Conservation (phyloP, 2,113 vertebrate genomes). For the Scophthalmus maximus region DNA sequence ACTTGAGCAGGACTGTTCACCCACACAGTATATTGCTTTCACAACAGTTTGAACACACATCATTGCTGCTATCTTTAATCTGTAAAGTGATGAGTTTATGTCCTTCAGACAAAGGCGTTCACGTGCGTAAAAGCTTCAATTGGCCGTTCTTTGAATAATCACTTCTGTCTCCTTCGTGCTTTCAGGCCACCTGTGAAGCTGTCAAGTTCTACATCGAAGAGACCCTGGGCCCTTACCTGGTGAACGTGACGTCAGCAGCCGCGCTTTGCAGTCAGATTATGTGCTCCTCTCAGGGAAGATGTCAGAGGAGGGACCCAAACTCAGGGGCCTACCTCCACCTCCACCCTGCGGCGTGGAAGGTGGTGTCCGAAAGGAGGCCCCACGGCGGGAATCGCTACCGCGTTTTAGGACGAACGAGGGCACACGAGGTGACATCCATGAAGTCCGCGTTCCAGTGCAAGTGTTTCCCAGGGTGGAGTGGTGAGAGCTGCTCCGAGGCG, state of each 20-base stretch:
- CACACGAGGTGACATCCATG: constrained; percentile 17
- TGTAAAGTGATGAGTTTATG: neutral
- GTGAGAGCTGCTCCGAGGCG: constrained; percentile 68
- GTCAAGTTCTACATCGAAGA: constrained; percentile 77
- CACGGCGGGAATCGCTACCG: constrained; percentile 47
- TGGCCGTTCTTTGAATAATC: neutral
- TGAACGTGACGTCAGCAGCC: constrained; percentile 82
- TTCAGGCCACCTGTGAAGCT: constrained; percentile 68
- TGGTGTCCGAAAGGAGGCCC: constrained; percentile 49
- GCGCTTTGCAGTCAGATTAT: constrained; percentile 76
- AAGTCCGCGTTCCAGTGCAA: constrained; percentile 74
- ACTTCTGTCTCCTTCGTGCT: neutral
- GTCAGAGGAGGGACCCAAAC: constrained; percentile 62
- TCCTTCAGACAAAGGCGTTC: neutral
- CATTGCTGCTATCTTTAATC: too few relatives aligned
- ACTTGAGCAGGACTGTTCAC: too few relatives aligned
- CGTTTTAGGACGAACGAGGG: constrained; percentile 50
- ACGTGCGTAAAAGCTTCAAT: neutral
- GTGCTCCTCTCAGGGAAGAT: constrained; percentile 80
- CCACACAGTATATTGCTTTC: too few relatives aligned
- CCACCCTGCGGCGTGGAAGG: constrained; percentile 69
- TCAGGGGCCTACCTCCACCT: constrained; percentile 80
- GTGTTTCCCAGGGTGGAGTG: constrained; percentile 81
- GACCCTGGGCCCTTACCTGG: constrained; percentile 80
- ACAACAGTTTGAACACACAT: too few relatives aligned